Base-by-base conservation (phyloP, 1,140 invertebrate genomes). In the Physella acuta region DNA sequence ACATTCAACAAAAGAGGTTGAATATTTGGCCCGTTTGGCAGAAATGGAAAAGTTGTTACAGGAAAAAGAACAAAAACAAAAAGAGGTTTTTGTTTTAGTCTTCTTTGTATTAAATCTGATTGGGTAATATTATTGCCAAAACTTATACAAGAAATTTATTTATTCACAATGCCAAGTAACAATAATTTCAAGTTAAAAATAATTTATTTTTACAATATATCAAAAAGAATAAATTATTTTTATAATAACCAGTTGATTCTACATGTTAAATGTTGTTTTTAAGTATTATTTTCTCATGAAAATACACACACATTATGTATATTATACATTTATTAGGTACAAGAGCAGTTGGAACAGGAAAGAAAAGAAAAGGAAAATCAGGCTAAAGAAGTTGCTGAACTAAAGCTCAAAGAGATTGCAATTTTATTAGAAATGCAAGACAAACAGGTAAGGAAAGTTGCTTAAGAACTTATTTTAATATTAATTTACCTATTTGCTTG, bases 31-130 rank as follows among this genome's bases (percentile, higher is more conserved):
- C 1, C 75, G 77, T 64, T 58, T 82, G 39, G 68, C 67, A 58
- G 79, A 78, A 61, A 79, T 83, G 78, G 75, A 81, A 83, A 81
- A 84, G 89, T 87, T 76, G 81, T 88, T 87, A 88, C 90, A 84
- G 87, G 85, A 80, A 63, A 82, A 82, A 58, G 79, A 81, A 37
- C 60, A 72, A 66, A 75, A 74, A 37, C 71, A 79, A 39, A 71
- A 71, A 51, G 70, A 74, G 36, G 78, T 79, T 59, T 62, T 30
- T 52, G 44, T 8, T 63, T 11, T 4, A n/a, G n/a, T n/a, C n/a
- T n/a, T n/a, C n/a, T n/a, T n/a, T n/a, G n/a, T n/a, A n/a, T n/a
- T n/a, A n/a, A n/a, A n/a, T n/a, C n/a, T n/a, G n/a, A n/a, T n/a
- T n/a, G n/a, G n/a, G n/a, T n/a, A n/a, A n/a, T n/a, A n/a, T n/a